phyloP scores from a whole-genome alignment of 2,113 vertebrate genomes.

The Gavialis gangeticus region DNA sequence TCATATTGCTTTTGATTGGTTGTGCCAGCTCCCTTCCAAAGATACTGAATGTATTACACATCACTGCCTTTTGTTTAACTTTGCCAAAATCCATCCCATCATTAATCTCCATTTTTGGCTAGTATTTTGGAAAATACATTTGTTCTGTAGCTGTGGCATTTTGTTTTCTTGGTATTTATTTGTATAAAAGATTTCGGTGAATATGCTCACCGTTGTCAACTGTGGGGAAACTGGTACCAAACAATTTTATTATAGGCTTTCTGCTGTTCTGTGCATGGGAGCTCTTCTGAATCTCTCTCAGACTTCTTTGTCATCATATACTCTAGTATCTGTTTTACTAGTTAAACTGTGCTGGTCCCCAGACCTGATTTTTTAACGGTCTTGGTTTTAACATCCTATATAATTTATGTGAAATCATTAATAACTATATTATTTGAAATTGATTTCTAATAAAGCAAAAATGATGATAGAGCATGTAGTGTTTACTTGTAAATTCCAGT shows the following conservation, averaged over 20 bases:
- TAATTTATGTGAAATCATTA: not conserved
- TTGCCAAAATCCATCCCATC: not conserved
- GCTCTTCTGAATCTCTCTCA: not conserved
- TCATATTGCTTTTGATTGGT: not conserved
- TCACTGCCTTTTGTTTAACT: slow-evolving; percentile 2
- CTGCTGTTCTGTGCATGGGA: not conserved
- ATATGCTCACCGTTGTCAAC: not conserved
- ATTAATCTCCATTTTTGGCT: accelerated
- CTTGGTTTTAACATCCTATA: not conserved
- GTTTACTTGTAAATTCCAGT: not conserved
- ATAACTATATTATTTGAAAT: not conserved
- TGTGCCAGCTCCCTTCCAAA: slow-evolving; percentile 27
- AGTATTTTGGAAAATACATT: not conserved
- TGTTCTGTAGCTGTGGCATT: not conserved
- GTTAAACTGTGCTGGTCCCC: not conserved
- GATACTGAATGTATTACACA: not conserved
- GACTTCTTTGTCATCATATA: not conserved
- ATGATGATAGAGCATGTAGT: not conserved
- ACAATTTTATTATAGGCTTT: not conserved
- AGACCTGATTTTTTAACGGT: not conserved
- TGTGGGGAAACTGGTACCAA: not conserved
- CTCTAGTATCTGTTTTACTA: not conserved
- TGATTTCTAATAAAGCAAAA: not conserved
- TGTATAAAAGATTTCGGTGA: not conserved
- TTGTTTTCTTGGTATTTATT: not conserved